A percentile compares a stretch with the other conserved stretches of the same genome.
Conservation (phyloP, 2,113 vertebrate genomes). For the Tychaedon coryphoeus region DNA sequence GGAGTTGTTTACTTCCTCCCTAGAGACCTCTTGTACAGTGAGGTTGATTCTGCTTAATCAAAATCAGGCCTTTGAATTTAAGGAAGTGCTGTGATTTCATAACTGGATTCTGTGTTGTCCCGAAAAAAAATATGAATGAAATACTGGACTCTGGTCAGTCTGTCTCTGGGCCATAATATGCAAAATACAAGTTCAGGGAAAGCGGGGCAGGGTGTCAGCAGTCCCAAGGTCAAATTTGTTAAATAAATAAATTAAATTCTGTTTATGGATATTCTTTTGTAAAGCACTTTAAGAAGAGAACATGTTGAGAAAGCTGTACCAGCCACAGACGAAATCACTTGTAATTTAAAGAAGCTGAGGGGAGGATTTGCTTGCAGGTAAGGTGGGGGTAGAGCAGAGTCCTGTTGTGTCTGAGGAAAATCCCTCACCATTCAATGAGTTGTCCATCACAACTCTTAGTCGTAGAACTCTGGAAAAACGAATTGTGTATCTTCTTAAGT, state of each 20-base stretch:
- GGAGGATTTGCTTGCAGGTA: not conserved
- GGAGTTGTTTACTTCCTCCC: not conserved
- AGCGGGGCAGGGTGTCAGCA: not conserved
- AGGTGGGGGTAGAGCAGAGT: not conserved
- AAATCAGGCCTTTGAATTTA: not conserved
- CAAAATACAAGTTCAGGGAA: not conserved
- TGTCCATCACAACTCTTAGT: not conserved
- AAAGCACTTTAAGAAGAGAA: not conserved
- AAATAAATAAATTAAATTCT: not conserved
- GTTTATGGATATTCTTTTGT: not conserved
- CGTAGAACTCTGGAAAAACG: not conserved
- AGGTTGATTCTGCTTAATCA: not conserved
- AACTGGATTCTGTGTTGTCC: not conserved
- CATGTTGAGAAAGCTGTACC: not conserved
- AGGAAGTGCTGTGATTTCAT: not conserved
- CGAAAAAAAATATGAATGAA: not conserved
- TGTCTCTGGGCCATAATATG: not conserved
- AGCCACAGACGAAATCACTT: not conserved
- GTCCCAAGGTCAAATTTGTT: not conserved
- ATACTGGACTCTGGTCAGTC: not conserved
- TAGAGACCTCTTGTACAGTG: not conserved
- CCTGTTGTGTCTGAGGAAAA: rapidly evolving
- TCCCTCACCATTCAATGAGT: not conserved
- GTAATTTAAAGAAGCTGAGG: not conserved
- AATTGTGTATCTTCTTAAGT: not conserved